phyloP scores from a whole-genome alignment of 92 coral and sea anemone genomes.

The Parazoanthus darwini region DNA sequence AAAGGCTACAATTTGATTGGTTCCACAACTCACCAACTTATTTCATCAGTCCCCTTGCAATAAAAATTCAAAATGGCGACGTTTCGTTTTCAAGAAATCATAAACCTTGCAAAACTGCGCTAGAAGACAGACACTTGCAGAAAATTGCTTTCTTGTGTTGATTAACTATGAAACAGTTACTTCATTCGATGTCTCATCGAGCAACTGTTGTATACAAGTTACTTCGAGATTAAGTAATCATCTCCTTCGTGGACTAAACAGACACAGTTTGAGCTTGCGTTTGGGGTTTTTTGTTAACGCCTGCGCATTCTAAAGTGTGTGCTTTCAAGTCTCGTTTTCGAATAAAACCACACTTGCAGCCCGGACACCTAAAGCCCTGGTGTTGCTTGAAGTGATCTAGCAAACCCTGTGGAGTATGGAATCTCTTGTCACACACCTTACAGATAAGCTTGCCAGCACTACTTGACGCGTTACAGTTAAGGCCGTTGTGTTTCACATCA shows the following conservation, averaged over 20 bases:
- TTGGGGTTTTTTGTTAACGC: not conserved
- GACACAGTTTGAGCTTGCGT: not conserved
- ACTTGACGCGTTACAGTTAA: not conserved
- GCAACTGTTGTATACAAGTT: no score
- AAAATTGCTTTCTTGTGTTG: no score
- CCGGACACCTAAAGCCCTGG: not conserved
- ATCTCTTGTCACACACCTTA: conserved; percentile 39
- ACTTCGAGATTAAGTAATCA: no score
- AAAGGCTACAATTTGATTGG: no score
- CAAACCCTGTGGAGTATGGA: conserved; percentile 34
- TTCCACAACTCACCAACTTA: no score
- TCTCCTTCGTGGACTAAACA: not conserved
- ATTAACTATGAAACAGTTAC: no score
- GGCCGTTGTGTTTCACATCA: conserved; percentile 9
- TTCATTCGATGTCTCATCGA: no score
- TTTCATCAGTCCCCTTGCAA: no score
- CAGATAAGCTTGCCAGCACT: conserved; percentile 22
- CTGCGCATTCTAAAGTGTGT: not conserved
- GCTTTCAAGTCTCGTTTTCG: not conserved
- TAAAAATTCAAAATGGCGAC: no score
- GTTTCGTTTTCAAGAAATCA: no score
- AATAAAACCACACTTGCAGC: not conserved
- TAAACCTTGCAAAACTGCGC: no score
- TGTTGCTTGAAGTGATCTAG: conserved; percentile 27
- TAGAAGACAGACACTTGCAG: no score